Percentiles rank a stretch among this genome's conserved stretches.
Evolutionary conservation across 2,797 vertebrate genomes (phyloP).

Genomic region (Lepilemur septentrionalis): DNA sequence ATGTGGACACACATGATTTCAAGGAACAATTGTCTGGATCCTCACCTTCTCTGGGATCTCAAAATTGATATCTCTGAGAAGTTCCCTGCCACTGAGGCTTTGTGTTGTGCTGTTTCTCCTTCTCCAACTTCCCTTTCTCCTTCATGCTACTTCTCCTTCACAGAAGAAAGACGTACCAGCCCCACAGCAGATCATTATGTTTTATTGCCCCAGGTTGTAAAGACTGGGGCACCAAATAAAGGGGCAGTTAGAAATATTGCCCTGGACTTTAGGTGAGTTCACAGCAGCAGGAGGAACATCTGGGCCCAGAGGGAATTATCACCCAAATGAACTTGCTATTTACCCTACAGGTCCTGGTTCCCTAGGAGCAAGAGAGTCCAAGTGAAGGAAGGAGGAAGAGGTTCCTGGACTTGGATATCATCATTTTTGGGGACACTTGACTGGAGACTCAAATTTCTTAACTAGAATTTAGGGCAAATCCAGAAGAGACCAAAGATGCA

Average conservation of each 20-base stretch:
- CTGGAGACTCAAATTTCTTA: not conserved
- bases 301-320: not conserved
- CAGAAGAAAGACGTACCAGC: not conserved
- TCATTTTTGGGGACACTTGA: not conserved
- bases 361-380: not conserved
- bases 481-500: not conserved
- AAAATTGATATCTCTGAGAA: not conserved
- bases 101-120: not conserved
- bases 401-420: not conserved
- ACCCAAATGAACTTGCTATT: not conserved
- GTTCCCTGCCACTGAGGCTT: not conserved
- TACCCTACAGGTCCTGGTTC: not conserved
- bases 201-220: not conserved
- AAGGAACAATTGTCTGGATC: not conserved
- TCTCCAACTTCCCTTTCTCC: not conserved
- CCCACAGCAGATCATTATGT: not conserved
- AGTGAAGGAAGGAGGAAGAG: not conserved
- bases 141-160: not conserved
- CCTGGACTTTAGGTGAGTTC: not conserved
- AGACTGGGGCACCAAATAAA: not conserved
- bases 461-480: not conserved
- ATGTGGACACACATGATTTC: not conserved
- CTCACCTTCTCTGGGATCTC: not conserved
- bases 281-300: not conserved
- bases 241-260: not conserved